A percentile compares a stretch with the other conserved stretches of the same genome.
Conservation (phyloP, 2,113 vertebrate genomes). For the Menidia beryllina region DNA sequence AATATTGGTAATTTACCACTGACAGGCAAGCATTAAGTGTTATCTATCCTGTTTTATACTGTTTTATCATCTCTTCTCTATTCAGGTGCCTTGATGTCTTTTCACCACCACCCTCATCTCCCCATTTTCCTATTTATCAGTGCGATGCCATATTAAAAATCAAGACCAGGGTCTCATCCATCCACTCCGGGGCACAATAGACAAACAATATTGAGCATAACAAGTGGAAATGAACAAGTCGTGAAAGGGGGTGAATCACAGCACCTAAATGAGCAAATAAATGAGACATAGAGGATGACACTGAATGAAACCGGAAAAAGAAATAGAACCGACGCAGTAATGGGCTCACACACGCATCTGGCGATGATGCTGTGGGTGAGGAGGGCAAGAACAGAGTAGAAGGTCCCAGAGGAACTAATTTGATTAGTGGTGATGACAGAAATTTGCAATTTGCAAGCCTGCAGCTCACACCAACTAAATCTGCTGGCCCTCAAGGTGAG, state of each 20-base stretch:
- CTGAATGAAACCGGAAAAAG: slow-evolving; percentile 22
- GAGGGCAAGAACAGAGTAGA: background rate
- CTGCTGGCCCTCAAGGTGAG: background rate
- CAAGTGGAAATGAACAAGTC: slow-evolving; percentile 61
- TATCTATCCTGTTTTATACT: too few species aligned
- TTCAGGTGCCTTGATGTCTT: background rate
- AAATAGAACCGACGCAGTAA: slow-evolving; percentile 28
- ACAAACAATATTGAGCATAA: slow-evolving; percentile 64
- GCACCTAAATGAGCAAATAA: slow-evolving; percentile 59
- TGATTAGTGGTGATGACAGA: slow-evolving; percentile 33
- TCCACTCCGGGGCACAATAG: slow-evolving; percentile 52
- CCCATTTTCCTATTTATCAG: background rate
- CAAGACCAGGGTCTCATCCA: slow-evolving; percentile 44
- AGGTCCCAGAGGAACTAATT: slow-evolving; percentile 39
- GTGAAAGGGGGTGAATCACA: slow-evolving; percentile 42
- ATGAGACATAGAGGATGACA: slow-evolving; percentile 45
- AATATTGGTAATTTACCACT: too few species aligned
- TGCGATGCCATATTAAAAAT: slow-evolving; percentile 47
- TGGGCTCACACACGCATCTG: slow-evolving; percentile 37
- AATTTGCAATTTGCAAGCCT: slow-evolving; percentile 20
- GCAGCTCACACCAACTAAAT: background rate
- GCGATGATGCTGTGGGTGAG: slow-evolving; percentile 19
- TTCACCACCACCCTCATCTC: background rate
- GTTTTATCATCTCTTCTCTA: background rate
- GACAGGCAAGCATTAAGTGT: too few species aligned